These are phyloP conservation scores for Tridacna gigas DNA, from an alignment of 2,888 invertebrate genomes.

Conservation along the genomic window DNA sequence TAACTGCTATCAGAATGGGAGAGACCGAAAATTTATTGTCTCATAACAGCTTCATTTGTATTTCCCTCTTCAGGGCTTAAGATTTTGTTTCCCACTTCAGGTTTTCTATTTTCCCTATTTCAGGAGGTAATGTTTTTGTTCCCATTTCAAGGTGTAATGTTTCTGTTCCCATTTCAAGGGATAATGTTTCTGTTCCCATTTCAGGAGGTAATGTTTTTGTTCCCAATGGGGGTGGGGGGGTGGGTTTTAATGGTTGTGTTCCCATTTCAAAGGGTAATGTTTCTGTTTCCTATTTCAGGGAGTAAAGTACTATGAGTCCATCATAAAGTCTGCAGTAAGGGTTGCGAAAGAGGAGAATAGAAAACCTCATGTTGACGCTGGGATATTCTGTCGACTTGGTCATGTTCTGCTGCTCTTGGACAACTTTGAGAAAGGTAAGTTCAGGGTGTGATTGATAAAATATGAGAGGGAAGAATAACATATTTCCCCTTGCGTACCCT, in stretches of 20 bases:
- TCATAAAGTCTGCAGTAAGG: conserved; percentile 89
- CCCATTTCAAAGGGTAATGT: not conserved
- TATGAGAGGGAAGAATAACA: no score
- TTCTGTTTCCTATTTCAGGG: conserved; percentile 68
- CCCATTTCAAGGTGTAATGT: not conserved
- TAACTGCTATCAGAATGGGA: no score
- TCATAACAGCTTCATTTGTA: no score
- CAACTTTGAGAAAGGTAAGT: conserved; percentile 96
- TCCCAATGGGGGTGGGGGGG: no score
- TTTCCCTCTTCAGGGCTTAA: no score
- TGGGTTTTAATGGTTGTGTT: not conserved
- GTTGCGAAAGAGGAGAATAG: conserved; percentile 48
- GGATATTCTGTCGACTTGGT: conserved; percentile 97
- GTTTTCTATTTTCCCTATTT: not conserved
- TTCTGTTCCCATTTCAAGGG: not conserved
- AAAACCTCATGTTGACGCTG: conserved; percentile 86
- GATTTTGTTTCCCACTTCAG: no score
- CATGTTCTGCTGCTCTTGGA: conserved; percentile 97
- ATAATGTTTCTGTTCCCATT: not conserved
- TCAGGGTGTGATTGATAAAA: no score
- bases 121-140: not conserved
- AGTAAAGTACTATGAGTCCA: conserved; percentile 75
- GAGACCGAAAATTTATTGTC: no score
- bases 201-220: not conserved
- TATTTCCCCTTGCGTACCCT: no score